These are phyloP conservation scores for Copsychus sechellarum DNA, from an alignment of 2,113 vertebrate genomes.

Conservation along the genomic window DNA sequence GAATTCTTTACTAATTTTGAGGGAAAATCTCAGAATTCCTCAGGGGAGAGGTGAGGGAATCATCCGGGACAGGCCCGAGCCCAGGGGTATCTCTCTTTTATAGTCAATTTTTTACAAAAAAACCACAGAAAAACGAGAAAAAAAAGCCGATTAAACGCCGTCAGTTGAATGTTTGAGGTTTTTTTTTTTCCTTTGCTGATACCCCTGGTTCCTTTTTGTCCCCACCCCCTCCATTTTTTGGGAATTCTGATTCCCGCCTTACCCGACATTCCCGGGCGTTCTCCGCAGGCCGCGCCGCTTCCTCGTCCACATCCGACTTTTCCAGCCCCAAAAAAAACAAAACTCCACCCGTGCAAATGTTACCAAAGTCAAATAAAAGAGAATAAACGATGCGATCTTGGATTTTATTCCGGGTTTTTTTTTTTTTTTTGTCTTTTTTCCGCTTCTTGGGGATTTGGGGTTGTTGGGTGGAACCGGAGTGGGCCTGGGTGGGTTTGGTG, in stretches of 20 bases:
- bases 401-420: background rate
- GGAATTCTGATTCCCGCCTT: background rate
- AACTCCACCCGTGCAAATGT: background rate
- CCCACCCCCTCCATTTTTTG: background rate
- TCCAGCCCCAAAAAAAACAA: background rate
- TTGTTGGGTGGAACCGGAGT: rapidly evolving
- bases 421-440: background rate
- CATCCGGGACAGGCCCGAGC: background rate
- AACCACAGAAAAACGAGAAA: background rate
- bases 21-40: background rate
- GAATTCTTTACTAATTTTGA: background rate
- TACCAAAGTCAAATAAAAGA: background rate
- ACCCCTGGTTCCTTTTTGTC: background rate
- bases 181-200: background rate
- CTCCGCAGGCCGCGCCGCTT: background rate
- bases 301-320: background rate
- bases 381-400: background rate
- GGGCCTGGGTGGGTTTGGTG: background rate
- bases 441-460: background rate
- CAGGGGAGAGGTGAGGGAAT: background rate
- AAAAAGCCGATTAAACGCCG: background rate
- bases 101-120: background rate
- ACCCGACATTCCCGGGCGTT: background rate
- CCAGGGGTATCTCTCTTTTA: background rate
- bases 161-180: background rate